phyloP scores from a whole-genome alignment of 2,888 invertebrate species.

The Watsonalla binaria region DNA sequence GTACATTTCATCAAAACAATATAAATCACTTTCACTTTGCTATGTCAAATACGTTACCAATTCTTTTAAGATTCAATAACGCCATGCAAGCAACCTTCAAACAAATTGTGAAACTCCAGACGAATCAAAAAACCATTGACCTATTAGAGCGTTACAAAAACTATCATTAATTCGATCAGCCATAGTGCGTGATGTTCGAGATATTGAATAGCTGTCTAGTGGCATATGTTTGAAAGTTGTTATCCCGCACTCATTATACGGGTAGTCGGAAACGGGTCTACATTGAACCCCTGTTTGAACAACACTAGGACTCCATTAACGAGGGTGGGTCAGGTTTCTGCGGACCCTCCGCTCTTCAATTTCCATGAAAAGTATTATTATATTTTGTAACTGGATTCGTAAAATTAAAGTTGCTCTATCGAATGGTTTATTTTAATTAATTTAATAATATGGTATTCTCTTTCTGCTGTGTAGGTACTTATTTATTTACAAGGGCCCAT shows the following conservation, averaged over 20 bases:
- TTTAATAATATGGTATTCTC: no score
- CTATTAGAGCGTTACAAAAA: not conserved
- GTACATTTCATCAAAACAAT: no score
- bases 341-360: not conserved
- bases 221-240: not conserved
- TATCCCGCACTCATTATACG: not conserved
- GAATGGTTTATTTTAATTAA: not conserved
- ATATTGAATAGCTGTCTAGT: not conserved
- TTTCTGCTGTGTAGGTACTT: no score
- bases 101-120: no score
- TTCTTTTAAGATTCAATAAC: no score
- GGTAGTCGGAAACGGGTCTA: not conserved
- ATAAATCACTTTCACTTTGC: no score
- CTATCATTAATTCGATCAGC: not conserved
- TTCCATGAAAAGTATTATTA: not conserved
- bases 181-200: not conserved
- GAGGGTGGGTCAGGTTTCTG: slow-evolving; percentile 2
- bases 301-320: not conserved
- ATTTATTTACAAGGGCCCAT: no score
- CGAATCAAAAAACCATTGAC: not conserved
- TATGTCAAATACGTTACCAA: no score
- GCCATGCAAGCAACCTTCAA: no score
- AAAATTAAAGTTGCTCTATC: not conserved
- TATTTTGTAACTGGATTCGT: not conserved
- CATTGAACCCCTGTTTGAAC: slow-evolving; percentile 1